Percentiles rank a stretch among this genome's conserved stretches.
Evolutionary conservation across 2,113 vertebrate genomes (phyloP).

Genomic region (Ptilorrhoa leucosticta): DNA sequence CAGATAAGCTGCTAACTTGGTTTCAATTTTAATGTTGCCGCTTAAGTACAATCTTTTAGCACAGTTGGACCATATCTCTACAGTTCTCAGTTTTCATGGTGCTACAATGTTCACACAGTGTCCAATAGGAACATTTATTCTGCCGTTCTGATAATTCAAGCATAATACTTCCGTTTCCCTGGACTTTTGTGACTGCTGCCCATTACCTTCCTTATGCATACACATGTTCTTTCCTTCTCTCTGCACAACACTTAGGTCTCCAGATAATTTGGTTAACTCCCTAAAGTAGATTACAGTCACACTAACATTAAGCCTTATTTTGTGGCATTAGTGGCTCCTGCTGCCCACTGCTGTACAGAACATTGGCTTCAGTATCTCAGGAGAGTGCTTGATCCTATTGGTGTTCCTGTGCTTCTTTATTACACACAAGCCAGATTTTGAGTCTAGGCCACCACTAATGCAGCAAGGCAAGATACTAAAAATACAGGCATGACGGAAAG

Average conservation of each 20-base stretch:
- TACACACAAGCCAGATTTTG: neutral
- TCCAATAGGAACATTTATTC: neutral
- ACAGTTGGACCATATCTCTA: neutral
- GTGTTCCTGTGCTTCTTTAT: neutral
- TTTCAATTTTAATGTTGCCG: neutral
- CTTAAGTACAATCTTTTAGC: neutral
- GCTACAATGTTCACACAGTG: neutral
- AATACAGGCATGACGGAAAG: neutral
- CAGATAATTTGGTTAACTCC: neutral
- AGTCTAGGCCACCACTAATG: neutral
- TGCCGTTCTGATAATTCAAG: neutral
- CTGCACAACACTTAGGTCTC: neutral
- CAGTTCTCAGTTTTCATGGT: neutral
- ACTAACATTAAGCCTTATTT: neutral
- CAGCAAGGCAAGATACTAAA: neutral
- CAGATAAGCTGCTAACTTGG: neutral
- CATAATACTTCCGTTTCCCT: neutral
- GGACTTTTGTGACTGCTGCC: neutral
- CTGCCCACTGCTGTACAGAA: neutral
- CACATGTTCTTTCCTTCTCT: neutral
- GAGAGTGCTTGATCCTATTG: neutral
- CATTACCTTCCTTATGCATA: neutral
- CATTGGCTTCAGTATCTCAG: neutral
- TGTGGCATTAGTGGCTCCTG: neutral
- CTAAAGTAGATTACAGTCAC: neutral